Conservation (phyloP, 64 coral and sea anemone species). For the Hydrozoanthus tunicans region DNA sequence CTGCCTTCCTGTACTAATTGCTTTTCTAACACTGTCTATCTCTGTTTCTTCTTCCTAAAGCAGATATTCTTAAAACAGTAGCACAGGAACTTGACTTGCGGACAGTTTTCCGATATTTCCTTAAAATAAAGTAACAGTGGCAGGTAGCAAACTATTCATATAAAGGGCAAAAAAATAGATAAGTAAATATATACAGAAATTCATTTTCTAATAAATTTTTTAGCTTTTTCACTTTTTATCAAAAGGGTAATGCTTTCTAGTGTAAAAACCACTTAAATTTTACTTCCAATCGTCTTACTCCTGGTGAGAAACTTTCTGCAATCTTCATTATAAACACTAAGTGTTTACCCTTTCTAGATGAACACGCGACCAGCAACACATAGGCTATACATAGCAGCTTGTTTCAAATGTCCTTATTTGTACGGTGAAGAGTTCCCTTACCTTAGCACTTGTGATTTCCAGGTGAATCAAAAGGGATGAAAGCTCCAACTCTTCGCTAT, state of each 20-base stretch:
- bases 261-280: not conserved
- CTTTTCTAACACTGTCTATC: slow-evolving; percentile 8
- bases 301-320: not conserved
- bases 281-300: not conserved
- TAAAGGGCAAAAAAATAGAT: no score
- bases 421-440: slow-evolving; percentile 16
- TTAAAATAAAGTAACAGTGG: not conserved
- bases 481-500: slow-evolving; percentile 92
- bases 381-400: not conserved
- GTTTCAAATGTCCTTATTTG: not conserved
- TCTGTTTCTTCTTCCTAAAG: slow-evolving; percentile 14
- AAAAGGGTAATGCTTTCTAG: no score
- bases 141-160: not conserved
- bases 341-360: not conserved
- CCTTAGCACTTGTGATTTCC: slow-evolving; percentile 95
- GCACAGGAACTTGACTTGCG: slow-evolving; percentile 23
- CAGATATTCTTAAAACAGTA: slow-evolving; percentile 2
- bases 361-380: not conserved
- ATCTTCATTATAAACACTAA: not conserved
- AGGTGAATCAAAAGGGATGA: slow-evolving; percentile 83
- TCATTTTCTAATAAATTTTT: not conserved
- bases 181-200: no score
- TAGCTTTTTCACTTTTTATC: not conserved
- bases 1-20: slow-evolving; percentile 15
- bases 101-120: not conserved